phyloP scores from a whole-genome alignment of 2,888 invertebrate genomes.

The Campopleginae sp. region DNA sequence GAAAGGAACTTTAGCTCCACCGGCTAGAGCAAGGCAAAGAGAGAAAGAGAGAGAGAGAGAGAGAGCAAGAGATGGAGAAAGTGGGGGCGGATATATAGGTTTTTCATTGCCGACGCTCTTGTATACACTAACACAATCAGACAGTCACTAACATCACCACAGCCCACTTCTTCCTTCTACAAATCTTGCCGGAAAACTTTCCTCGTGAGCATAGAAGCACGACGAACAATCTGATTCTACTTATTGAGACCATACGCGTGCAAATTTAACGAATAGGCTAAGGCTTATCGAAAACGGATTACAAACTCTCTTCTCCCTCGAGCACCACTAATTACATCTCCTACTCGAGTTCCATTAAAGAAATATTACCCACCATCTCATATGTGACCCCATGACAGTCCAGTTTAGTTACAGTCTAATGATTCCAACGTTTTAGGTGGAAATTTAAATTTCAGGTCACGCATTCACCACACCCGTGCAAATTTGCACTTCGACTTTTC shows the following conservation, averaged over 20 bases:
- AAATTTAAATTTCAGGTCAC: too few species aligned
- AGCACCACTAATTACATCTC: slow-evolving; percentile 36
- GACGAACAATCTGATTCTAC: slow-evolving; percentile 67
- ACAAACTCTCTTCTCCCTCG: slow-evolving; percentile 45
- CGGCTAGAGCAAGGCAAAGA: slow-evolving; percentile 37
- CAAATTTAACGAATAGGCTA: slow-evolving; percentile 49
- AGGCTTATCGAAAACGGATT: slow-evolving; percentile 23
- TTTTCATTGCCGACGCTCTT: slow-evolving; percentile 61
- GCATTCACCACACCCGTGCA: too few species aligned
- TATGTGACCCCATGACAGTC: slow-evolving; percentile 34
- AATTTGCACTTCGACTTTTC: too few species aligned
- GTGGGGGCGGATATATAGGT: slow-evolving; percentile 24
- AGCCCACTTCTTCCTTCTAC: slow-evolving; percentile 24
- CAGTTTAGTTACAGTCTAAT: too few species aligned
- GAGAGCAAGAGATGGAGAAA: slow-evolving; percentile 2
- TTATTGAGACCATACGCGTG: slow-evolving; percentile 64
- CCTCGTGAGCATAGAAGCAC: slow-evolving; percentile 58
- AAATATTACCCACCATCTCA: slow-evolving; percentile 36
- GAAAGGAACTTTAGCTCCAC: slow-evolving; percentile 62
- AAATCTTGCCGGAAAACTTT: slow-evolving; percentile 62
- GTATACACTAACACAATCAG: slow-evolving; percentile 46
- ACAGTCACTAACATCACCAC: slow-evolving; percentile 50
- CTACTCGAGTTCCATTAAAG: slow-evolving; percentile 32
- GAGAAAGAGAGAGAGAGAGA: slow-evolving; percentile 22
- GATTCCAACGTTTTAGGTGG: neutral